Percentiles rank a stretch among this genome's conserved stretches.
Evolutionary conservation across 2,888 invertebrate genomes (phyloP).

Genomic region (Lamproptera curius): DNA sequence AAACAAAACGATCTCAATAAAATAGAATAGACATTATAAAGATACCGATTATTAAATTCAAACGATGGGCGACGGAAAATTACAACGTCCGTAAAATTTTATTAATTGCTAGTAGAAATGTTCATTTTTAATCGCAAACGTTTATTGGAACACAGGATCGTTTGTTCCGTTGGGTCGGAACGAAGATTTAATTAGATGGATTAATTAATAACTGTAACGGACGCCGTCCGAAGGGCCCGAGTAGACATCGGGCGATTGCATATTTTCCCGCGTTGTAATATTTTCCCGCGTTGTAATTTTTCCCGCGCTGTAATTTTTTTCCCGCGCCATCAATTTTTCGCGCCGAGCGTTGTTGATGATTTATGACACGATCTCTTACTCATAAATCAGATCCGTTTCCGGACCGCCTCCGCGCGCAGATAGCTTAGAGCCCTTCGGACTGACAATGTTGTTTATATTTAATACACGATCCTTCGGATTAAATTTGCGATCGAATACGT

Average conservation of each 20-base stretch:
- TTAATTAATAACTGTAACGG: conserved; percentile 48
- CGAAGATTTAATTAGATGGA: conserved; percentile 44
- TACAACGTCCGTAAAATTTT: background rate
- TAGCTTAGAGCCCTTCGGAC: conserved; percentile 18
- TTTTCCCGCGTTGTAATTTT: conserved; percentile 14
- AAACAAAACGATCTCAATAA: background rate
- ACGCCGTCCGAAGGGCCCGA: conserved; percentile 30
- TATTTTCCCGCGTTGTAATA: conserved; percentile 26
- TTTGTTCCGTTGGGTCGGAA: conserved; percentile 28
- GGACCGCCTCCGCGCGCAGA: conserved; percentile 16
- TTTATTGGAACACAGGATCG: conserved; percentile 17
- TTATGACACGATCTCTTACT: conserved; percentile 66
- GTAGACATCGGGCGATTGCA: conserved; percentile 35
- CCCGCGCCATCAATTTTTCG: conserved; percentile 7
- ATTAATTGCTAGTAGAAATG: conserved; percentile 2
- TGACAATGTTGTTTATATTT: conserved; percentile 11
- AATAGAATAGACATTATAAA: background rate
- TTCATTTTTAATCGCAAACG: conserved; percentile 5
- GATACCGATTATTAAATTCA: background rate
- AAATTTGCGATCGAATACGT: no score
- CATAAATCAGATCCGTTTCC: conserved; percentile 57
- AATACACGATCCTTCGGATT: no score
- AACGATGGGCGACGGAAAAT: background rate
- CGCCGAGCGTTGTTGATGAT: conserved; percentile 41
- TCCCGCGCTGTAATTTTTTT: conserved; percentile 12